Evolutionary conservation across 2,888 invertebrate genomes (phyloP).

Genomic region (Macaria liturata): DNA sequence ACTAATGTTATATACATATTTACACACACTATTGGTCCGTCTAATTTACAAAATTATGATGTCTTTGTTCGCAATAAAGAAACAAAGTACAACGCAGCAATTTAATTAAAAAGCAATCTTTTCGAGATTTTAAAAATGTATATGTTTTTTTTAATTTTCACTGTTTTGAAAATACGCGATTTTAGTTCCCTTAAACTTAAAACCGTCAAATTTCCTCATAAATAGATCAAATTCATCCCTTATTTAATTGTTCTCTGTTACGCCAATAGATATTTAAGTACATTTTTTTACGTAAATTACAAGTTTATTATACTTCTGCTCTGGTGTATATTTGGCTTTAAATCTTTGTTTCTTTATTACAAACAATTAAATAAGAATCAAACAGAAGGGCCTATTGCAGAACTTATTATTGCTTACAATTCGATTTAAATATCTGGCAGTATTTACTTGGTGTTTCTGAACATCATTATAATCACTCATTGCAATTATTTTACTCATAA

Average conservation of each 20-base stretch:
- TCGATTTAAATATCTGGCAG: constrained; percentile 43
- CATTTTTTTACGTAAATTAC: no score
- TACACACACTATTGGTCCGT: constrained; percentile 80
- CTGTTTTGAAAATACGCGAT: no score
- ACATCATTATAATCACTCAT: constrained; percentile 25
- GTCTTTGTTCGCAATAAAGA: constrained; percentile 28
- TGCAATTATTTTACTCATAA: background rate
- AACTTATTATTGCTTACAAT: constrained; percentile 54
- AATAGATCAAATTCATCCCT: no score
- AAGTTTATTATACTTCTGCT: no score
- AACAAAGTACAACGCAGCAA: background rate
- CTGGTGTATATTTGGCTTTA: no score
- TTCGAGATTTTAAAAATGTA: no score
- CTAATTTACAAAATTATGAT: constrained; percentile 64
- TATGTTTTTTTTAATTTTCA: no score
- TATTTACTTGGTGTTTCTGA: constrained; percentile 51
- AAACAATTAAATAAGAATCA: constrained; percentile 13
- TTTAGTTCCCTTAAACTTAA: no score
- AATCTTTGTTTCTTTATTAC: constrained; percentile 20
- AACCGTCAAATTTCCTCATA: no score
- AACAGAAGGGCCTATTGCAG: constrained; percentile 32
- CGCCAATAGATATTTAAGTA: no score
- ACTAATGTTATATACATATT: constrained; percentile 75
- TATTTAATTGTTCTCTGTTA: no score
- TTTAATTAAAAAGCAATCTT: no score